Evolutionary conservation across 2,888 invertebrate species (phyloP).

Genomic region (Zaprionus obscuricornis): DNA sequence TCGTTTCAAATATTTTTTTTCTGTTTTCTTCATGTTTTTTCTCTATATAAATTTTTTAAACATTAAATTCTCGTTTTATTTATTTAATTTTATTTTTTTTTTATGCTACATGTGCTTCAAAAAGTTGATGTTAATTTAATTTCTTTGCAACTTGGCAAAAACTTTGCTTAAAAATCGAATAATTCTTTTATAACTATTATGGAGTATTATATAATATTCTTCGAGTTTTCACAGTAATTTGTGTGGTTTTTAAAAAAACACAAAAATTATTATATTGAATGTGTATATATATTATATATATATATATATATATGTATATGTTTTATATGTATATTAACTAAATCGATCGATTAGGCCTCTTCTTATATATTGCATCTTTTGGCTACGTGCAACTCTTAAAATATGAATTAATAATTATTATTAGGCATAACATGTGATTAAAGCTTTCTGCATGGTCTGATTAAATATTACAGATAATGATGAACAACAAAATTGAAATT

Average conservation of each 20-base stretch:
- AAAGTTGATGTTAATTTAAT: no score
- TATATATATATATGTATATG: no score
- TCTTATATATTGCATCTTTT: slow-evolving; percentile 39
- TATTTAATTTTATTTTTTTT: slow-evolving; percentile 14
- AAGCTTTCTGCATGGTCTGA: slow-evolving; percentile 43
- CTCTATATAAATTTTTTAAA: no score
- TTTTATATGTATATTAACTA: no score
- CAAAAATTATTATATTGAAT: slow-evolving; percentile 21
- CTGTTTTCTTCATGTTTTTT: slow-evolving; percentile 22
- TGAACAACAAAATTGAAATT: background rate
- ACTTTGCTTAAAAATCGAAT: slow-evolving; percentile 39
- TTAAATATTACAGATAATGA: slow-evolving; percentile 6
- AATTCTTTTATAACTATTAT: slow-evolving; percentile 13
- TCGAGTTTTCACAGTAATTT: slow-evolving; percentile 70
- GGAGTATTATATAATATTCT: background rate
- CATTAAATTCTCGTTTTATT: no score
- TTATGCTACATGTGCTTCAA: slow-evolving; percentile 10
- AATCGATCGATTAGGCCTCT: slow-evolving; percentile 44
- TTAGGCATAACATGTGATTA: slow-evolving; percentile 38
- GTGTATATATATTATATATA: slow-evolving; percentile 6
- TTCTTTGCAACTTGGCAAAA: no score
- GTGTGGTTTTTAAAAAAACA: slow-evolving; percentile 53
- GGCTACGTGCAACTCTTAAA: slow-evolving; percentile 59
- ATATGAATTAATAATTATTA: slow-evolving; percentile 47
- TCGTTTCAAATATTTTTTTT: background rate